These are phyloP conservation scores for Vireo griseus DNA, from an alignment of 2,797 vertebrate species.

Conservation along the genomic window DNA sequence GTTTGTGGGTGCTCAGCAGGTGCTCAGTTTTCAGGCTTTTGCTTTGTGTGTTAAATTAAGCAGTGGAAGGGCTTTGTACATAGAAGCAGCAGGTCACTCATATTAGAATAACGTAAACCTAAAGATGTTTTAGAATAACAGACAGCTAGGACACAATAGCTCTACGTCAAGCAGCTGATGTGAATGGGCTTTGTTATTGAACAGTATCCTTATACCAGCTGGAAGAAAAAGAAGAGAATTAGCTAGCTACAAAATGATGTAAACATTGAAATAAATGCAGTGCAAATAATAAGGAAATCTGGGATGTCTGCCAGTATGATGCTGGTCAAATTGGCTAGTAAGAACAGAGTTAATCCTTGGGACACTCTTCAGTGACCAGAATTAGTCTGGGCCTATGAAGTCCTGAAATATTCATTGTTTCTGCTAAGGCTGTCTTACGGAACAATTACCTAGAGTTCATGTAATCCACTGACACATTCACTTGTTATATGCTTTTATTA, in stretches of 20 bases:
- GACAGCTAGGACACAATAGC: conserved; percentile 20
- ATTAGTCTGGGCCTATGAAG: background rate
- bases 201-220: background rate
- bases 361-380: conserved; percentile 1
- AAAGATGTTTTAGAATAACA: conserved; percentile 35
- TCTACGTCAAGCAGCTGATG: conserved; percentile 3
- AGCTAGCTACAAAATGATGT: background rate
- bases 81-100: conserved; percentile 52
- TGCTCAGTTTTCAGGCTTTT: conserved; percentile 12
- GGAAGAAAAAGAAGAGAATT: background rate
- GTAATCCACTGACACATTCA: conserved; percentile 49
- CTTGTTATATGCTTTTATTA: conserved; percentile 60
- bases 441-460: conserved; percentile 36
- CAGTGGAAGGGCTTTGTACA: conserved; percentile 22
- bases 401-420: conserved; percentile 24
- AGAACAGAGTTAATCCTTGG: conserved; percentile 13
- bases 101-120: conserved; percentile 19
- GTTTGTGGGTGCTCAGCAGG: conserved; percentile 11
- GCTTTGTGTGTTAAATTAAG: conserved; percentile 31
- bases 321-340: background rate
- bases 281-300: conserved; percentile 21
- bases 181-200: conserved; percentile 31
- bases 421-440: background rate
- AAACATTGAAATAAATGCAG: conserved; percentile 26
- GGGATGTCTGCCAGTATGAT: conserved; percentile 19